These are phyloP conservation scores for Syritta pipiens DNA, from an alignment of 2,888 invertebrate species.

Conservation along the genomic window DNA sequence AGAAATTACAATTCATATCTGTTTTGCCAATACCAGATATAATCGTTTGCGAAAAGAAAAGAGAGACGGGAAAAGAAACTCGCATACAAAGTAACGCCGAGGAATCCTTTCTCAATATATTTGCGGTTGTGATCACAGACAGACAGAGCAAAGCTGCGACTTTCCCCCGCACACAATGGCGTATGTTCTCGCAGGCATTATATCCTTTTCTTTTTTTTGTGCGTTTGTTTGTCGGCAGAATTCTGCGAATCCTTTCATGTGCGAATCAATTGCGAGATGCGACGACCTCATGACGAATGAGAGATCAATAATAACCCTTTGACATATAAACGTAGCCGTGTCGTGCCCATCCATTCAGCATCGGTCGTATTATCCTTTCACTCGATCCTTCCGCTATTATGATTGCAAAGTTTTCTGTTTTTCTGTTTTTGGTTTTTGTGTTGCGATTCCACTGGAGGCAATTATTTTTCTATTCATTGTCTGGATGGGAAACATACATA, in stretches of 20 bases:
- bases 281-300: constrained; percentile 51
- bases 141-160: not conserved
- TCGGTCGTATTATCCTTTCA: constrained; percentile 46
- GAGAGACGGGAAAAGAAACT: too few relatives aligned
- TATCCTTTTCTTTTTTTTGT: constrained; percentile 33
- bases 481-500: constrained; percentile 21
- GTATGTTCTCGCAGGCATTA: constrained; percentile 23
- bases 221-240: constrained; percentile 21
- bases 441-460: constrained; percentile 57
- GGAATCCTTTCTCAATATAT: constrained; percentile 54
- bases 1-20: too few relatives aligned
- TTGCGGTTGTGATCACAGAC: constrained; percentile 65
- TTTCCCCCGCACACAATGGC: not conserved
- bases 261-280: constrained; percentile 29
- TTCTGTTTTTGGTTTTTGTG: constrained; percentile 2
- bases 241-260: constrained; percentile 46
- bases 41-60: too few relatives aligned
- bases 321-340: constrained; percentile 29
- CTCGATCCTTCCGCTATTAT: constrained; percentile 28
- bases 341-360: too few relatives aligned
- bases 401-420: constrained; percentile 34
- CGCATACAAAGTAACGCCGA: too few relatives aligned
- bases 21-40: too few relatives aligned
- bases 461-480: constrained; percentile 67
- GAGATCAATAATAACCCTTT: constrained; percentile 68